These are phyloP conservation scores for Brevipalpus yothersi DNA, from an alignment of 1,140 invertebrate species.

Conservation along the genomic window DNA sequence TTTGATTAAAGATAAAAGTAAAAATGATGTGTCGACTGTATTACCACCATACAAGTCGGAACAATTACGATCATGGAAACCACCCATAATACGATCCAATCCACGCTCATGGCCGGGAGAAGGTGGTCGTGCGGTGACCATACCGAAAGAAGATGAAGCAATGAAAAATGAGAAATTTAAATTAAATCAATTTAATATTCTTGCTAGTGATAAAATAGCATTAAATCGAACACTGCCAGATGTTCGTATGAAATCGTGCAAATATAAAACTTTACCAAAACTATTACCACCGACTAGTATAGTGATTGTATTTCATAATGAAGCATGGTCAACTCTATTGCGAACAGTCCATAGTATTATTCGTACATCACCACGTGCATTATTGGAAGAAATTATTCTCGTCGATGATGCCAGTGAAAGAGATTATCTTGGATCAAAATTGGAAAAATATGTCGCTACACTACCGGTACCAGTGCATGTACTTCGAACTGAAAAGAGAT, in stretches of 20 bases:
- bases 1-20: neutral
- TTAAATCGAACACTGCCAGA: slow-evolving; percentile 84
- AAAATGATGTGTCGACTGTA: neutral
- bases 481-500: slow-evolving; percentile 60
- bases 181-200: slow-evolving; percentile 83
- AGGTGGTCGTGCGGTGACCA: slow-evolving; percentile 60
- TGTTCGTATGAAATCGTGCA: slow-evolving; percentile 60
- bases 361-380: slow-evolving; percentile 19
- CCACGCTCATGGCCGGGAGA: slow-evolving; percentile 46
- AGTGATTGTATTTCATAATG: slow-evolving; percentile 28
- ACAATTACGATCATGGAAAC: slow-evolving; percentile 5
- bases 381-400: slow-evolving; percentile 25
- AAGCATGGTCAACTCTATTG: slow-evolving; percentile 26
- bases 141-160: slow-evolving; percentile 53
- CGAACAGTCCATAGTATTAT: slow-evolving; percentile 26
- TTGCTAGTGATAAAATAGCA: slow-evolving; percentile 92
- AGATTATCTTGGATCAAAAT: slow-evolving; percentile 58
- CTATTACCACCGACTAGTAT: slow-evolving; percentile 19
- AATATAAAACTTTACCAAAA: slow-evolving; percentile 12
- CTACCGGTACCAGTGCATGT: slow-evolving; percentile 47
- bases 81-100: slow-evolving; percentile 6
- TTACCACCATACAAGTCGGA: slow-evolving; percentile 3
- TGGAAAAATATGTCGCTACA: slow-evolving; percentile 67
- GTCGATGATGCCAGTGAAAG: slow-evolving; percentile 27
- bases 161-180: slow-evolving; percentile 86